These are phyloP conservation scores for Lycopodina hypogea DNA, from an alignment of 37 sponge, comb jelly and placozoan species.

Conservation along the genomic window DNA sequence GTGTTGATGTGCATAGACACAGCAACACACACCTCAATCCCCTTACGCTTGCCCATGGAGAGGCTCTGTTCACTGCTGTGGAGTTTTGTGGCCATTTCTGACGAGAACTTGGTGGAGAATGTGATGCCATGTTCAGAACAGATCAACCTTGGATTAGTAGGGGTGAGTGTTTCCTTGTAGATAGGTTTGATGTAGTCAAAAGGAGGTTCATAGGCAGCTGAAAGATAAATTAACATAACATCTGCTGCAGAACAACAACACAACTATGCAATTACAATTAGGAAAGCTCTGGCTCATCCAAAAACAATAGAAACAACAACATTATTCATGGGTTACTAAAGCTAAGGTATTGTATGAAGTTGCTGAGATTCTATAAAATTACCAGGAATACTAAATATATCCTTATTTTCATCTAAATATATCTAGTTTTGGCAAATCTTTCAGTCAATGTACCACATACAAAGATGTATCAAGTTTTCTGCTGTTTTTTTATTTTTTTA, in stretches of 20 bases:
- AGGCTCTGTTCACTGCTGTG: background rate
- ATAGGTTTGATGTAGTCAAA: constrained; percentile 22
- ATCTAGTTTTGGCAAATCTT: no score
- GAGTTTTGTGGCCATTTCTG: background rate
- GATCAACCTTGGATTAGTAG: background rate
- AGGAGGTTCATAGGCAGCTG: constrained; percentile 50
- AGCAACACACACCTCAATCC: constrained; percentile 10
- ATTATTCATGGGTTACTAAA: background rate
- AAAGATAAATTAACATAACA: background rate
- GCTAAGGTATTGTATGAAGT: background rate
- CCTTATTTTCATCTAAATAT: no score
- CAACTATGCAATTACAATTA: background rate
- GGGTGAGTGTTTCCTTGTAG: background rate
- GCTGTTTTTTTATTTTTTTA: no score
- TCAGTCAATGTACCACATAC: no score
- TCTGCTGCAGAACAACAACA: no score
- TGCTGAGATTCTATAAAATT: no score
- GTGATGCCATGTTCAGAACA: constrained; percentile 34
- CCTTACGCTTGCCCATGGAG: background rate
- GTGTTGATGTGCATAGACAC: constrained; percentile 34
- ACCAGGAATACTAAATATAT: no score
- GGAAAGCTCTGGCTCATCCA: background rate
- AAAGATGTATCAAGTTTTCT: no score
- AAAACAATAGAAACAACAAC: background rate
- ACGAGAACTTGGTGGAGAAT: constrained; percentile 13